A percentile compares a stretch with the other conserved stretches of the same genome.
Evolutionary conservation across 2,888 invertebrate genomes (phyloP).

Genomic region (Troilus luridus): DNA sequence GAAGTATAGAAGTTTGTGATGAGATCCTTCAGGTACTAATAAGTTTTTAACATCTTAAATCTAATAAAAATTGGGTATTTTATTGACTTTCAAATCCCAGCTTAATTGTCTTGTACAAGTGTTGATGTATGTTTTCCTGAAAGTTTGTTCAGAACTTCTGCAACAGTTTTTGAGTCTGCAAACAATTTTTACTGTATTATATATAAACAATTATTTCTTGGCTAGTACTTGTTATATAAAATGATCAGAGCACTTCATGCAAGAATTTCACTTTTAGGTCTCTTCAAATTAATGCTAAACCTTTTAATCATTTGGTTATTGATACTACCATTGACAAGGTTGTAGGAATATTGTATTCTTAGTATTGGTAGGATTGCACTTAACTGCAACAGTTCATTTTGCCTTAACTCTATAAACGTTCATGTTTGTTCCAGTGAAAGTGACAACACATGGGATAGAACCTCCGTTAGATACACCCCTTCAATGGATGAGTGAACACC

Average conservation of each 20-base stretch:
- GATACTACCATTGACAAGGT: no score
- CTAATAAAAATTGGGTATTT: no score
- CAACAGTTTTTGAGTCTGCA: background rate
- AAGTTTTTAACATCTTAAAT: background rate
- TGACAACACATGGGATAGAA: conserved; percentile 91
- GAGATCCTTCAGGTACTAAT: background rate
- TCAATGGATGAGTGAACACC: conserved; percentile 97
- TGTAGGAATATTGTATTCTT: no score
- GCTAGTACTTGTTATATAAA: background rate
- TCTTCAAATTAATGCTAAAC: background rate
- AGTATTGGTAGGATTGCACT: background rate
- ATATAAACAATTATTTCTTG: background rate
- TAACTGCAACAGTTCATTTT: background rate
- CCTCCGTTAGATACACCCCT: conserved; percentile 91
- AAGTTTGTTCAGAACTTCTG: background rate
- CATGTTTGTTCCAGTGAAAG: conserved; percentile 74
- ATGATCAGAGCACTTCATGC: background rate
- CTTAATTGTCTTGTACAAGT: background rate
- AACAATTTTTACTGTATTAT: background rate
- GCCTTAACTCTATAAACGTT: background rate
- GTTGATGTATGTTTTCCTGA: no score
- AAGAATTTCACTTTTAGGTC: background rate
- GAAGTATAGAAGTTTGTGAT: background rate
- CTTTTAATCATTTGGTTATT: no score
- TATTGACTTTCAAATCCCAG: background rate